These are phyloP conservation scores for Drosophila grimshawi DNA, from an alignment of 1,140 invertebrate species.

Conservation along the genomic window DNA sequence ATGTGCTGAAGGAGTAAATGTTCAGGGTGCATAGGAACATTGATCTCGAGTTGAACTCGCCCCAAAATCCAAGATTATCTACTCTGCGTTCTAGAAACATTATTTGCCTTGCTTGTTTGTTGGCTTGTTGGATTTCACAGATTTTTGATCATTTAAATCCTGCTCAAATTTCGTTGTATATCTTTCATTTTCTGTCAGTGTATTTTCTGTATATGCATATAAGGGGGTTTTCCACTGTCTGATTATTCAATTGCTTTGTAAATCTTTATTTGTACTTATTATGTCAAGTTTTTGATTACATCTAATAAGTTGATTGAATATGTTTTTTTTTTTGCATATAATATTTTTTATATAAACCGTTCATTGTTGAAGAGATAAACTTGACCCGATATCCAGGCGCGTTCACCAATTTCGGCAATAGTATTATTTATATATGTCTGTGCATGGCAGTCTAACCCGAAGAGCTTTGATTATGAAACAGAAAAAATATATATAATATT, in stretches of 20 bases:
- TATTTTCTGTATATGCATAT: neutral
- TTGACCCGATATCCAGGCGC: neutral
- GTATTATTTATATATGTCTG: no score
- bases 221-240: conserved; percentile 18
- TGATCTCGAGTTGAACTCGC: neutral
- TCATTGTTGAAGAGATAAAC: neutral
- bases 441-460: no score
- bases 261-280: conserved; percentile 40
- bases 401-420: neutral
- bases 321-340: neutral
- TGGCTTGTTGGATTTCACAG: neutral
- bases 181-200: conserved; percentile 22
- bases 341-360: neutral
- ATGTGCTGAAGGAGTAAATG: neutral
- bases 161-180: conserved; percentile 8
- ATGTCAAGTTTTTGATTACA: conserved; percentile 44
- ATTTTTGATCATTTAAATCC: neutral
- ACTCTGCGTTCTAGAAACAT: neutral
- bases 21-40: conserved; percentile 1
- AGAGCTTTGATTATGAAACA: no score
- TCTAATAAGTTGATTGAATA: conserved; percentile 28
- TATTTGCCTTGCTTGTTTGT: neutral
- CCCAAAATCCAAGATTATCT: neutral
- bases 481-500: no score
- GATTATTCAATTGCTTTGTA: conserved; percentile 49